Percentiles rank a stretch among this genome's conserved stretches.
phyloP scores from a whole-genome alignment of 2,888 invertebrate species.

The Lissonota sp. region DNA sequence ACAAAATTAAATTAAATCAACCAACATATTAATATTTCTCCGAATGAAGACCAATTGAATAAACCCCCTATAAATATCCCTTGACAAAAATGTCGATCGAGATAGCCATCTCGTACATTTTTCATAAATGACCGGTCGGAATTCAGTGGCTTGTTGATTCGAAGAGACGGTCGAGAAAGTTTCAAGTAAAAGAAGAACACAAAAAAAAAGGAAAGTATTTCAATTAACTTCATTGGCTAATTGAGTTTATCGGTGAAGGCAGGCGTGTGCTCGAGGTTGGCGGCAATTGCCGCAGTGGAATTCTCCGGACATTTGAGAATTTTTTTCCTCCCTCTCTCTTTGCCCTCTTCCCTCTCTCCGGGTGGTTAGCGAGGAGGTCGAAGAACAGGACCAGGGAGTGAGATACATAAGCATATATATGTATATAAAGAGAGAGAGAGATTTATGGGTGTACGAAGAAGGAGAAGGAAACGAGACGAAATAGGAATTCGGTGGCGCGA shows the following conservation, averaged over 20 bases:
- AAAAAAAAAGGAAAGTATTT: constrained; percentile 66
- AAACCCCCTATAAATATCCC: no score
- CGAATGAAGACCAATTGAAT: no score
- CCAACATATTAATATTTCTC: no score
- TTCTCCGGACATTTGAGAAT: constrained; percentile 44
- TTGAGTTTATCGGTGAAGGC: constrained; percentile 76
- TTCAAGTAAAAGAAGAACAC: constrained; percentile 17
- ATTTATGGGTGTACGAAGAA: constrained; percentile 8
- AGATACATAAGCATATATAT: background rate
- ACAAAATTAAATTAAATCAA: no score
- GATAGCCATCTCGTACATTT: background rate
- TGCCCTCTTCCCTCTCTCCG: constrained; percentile 12
- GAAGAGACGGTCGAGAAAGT: constrained; percentile 43
- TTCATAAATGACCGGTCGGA: background rate
- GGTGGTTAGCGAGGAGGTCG: constrained; percentile 34
- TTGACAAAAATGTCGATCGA: constrained; percentile 5
- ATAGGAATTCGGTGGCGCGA: constrained; percentile 50
- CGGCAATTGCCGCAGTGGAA: constrained; percentile 68
- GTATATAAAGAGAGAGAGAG: constrained; percentile 14
- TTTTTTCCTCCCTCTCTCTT: constrained; percentile 33
- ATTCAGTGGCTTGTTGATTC: constrained; percentile 36
- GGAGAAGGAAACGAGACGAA: constrained; percentile 32
- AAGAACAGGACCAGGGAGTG: background rate
- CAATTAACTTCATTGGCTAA: constrained; percentile 80
- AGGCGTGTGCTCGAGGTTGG: constrained; percentile 41